These are phyloP conservation scores for Entelurus aequoreus DNA, from an alignment of 2,113 vertebrate genomes.

Conservation along the genomic window DNA sequence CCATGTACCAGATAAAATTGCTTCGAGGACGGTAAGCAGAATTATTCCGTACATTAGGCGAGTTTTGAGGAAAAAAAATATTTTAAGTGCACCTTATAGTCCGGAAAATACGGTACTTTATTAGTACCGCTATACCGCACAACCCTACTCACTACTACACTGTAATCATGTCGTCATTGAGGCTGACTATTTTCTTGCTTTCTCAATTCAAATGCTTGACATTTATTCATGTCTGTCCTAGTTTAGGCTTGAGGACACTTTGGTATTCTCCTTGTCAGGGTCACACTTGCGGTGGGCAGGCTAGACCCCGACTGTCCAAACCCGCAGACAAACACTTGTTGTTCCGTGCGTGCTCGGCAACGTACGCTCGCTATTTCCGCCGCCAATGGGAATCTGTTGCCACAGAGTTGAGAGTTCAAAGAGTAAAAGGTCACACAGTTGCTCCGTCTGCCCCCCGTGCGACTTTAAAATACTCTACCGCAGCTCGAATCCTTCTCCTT, in stretches of 20 bases:
- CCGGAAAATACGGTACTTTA: no score
- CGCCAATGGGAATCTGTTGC: constrained; percentile 29
- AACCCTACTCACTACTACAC: not conserved
- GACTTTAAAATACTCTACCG: constrained; percentile 29
- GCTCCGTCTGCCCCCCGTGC: constrained; percentile 36
- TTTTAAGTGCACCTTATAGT: no score
- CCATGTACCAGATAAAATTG: no score
- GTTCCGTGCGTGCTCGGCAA: constrained; percentile 23
- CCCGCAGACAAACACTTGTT: not conserved
- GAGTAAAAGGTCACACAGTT: constrained; percentile 44
- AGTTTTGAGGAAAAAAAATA: no score
- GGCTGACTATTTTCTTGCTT: not conserved
- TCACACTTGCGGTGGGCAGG: constrained; percentile 10
- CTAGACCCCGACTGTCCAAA: constrained; percentile 20
- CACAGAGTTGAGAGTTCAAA: constrained; percentile 41
- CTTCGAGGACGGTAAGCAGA: no score
- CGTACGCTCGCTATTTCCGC: constrained; percentile 47
- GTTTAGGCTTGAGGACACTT: constrained; percentile 12
- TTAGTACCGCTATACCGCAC: not conserved
- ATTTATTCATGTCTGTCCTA: constrained; percentile 3
- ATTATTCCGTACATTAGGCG: no score
- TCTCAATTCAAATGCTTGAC: constrained; percentile 13
- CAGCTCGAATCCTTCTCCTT: not conserved
- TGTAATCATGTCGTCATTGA: no score
- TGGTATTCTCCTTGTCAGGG: constrained; percentile 29